Evolutionary conservation across 2,797 vertebrate species (phyloP), one percentile per base, ranked within the genome.

Genomic region (Esox lucius): DNA sequence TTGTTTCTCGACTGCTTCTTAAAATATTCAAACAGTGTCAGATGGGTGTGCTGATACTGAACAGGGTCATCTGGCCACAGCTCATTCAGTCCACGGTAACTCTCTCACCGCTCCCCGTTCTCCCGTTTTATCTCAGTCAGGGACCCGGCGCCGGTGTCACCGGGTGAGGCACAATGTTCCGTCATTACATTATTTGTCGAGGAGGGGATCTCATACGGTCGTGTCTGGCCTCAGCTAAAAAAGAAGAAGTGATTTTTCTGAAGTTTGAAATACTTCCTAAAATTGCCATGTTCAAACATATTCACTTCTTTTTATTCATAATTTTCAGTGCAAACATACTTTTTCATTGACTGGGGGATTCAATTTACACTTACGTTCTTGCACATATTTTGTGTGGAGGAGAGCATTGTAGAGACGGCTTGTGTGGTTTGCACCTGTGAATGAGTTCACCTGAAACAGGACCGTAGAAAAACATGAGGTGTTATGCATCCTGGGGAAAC

Each of bases 1-100:
- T 87, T 90, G 80, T 78, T 75, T 80, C 84, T 84, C 81, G 26
- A 65, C 70, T 70, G 19, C 39, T 66, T 53, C 56, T 71, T 51
- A 53, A 56, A 65, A 73, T 67, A 39, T 17, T 35, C 0, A 42
- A 17, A 28, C 1, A 13, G 68, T 3, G 68, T 42, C 16, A 42
- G 33, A 12, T 11, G 69, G 56, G 56, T 61, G 56, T 1, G 19
- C 56, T 61, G 56, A 24, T 61, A 61, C 26, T 46, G 24, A 28
- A 16, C 48, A 22, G 77, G n/a, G 22, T 35, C 42, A 24, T 28
- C 26, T 33, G 11, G 48, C 17, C 62, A n/a, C n/a, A 15, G 16
- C 19, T 67, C 61, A 76, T 48, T 74, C 16, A 35, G 64, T 74
- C 75, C 74, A 22, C 70, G 28, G 39, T 24, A 22, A 33, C 72